Conservation (phyloP, 30 jellyfish, hydroid and myxozoan genomes). For the Cassiopea andromeda region DNA sequence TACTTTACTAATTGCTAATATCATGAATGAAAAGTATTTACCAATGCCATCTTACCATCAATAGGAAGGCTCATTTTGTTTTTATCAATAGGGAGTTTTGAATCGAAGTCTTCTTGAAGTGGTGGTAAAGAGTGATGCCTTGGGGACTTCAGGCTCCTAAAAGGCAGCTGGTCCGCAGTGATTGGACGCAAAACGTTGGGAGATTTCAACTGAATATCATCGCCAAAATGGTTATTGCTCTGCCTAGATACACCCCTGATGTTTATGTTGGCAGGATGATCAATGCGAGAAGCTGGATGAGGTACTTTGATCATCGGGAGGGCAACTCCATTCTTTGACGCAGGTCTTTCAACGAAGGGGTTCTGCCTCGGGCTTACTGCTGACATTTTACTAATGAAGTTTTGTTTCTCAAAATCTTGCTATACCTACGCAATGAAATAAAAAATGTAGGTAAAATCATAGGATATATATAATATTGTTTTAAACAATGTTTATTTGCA, state of each 20-base stretch:
- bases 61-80: constrained; percentile 6
- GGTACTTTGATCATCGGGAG: constrained; percentile 82
- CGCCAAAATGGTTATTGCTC: constrained; percentile 37
- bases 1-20: background rate
- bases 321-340: constrained; percentile 60
- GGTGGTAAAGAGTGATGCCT: constrained; percentile 52
- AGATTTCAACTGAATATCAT: constrained; percentile 32
- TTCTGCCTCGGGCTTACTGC: constrained; percentile 42
- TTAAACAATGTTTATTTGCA: no score
- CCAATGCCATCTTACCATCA: background rate
- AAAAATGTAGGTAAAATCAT: no score
- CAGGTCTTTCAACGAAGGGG: constrained; percentile 40
- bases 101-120: constrained; percentile 33
- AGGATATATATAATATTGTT: no score
- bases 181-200: constrained; percentile 62
- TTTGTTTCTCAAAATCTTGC: background rate
- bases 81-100: constrained; percentile 48
- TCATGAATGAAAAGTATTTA: background rate
- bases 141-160: constrained; percentile 46
- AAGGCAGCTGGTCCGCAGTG: constrained; percentile 78
- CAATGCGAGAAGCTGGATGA: constrained; percentile 80
- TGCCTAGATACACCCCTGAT: constrained; percentile 84
- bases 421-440: background rate
- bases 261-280: constrained; percentile 76
- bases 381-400: constrained; percentile 16